phyloP scores from a whole-genome alignment of 2,797 vertebrate species.

The Poeciliopsis gracilis region DNA sequence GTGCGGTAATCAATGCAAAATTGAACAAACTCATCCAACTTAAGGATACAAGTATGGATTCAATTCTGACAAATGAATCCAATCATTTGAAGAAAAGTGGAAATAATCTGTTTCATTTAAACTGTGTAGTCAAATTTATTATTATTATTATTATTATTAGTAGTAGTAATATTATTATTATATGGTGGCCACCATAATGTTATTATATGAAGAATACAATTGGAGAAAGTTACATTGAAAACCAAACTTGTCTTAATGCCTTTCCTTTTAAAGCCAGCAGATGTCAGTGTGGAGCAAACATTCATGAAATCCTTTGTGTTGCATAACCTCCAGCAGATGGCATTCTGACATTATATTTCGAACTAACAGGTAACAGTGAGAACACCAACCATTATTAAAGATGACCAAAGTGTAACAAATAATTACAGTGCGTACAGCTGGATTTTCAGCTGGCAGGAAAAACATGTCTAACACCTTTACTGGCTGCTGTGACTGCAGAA shows the following conservation, averaged over 20 bases:
- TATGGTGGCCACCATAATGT: not conserved
- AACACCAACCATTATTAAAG: slow-evolving; percentile 22
- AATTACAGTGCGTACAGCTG: not conserved
- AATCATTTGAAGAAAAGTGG: not conserved
- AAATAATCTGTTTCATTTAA: not conserved
- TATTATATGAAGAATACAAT: not conserved
- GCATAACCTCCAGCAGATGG: slow-evolving; percentile 54
- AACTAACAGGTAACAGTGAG: not conserved
- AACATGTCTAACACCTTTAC: not conserved
- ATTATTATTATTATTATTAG: not conserved
- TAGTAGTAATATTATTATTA: not conserved
- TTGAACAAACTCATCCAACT: not conserved
- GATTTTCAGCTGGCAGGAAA: slow-evolving; percentile 12
- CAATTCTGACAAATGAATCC: not conserved
- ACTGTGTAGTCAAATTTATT: not conserved
- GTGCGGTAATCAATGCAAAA: not conserved
- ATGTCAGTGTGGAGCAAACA: slow-evolving; percentile 40
- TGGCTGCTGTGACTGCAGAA: slow-evolving; percentile 10
- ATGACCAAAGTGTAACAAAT: slow-evolving; percentile 12
- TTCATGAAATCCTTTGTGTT: not conserved
- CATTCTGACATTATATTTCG: slow-evolving; percentile 27
- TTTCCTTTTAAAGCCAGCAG: slow-evolving; percentile 56
- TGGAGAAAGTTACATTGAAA: not conserved
- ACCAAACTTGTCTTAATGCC: not conserved
- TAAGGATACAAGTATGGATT: not conserved